Conservation (phyloP, 37 sponge, comb jelly and placozoan species). For the Crambe crambe region DNA sequence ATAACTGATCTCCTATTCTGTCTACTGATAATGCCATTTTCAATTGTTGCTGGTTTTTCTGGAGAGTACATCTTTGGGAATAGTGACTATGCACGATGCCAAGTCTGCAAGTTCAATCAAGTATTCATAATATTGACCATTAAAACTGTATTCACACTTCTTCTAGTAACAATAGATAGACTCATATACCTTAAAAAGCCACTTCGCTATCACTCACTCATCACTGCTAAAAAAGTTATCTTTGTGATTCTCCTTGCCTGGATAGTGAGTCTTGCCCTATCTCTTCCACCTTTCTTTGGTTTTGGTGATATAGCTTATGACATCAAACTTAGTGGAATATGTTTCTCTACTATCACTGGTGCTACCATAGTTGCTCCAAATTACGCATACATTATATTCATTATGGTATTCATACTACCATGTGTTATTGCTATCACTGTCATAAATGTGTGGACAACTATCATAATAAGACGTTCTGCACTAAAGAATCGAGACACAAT, state of each 20-base stretch:
- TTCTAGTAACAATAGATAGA: constrained; percentile 47
- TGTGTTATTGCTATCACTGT: too few species aligned
- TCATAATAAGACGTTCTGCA: too few species aligned
- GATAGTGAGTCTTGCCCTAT: constrained; percentile 10
- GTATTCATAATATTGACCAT: constrained; percentile 17
- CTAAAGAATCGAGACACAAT: too few species aligned
- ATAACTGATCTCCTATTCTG: constrained; percentile 30
- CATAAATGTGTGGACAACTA: too few species aligned
- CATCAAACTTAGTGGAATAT: too few species aligned
- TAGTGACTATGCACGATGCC: constrained; percentile 35
- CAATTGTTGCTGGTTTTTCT: constrained; percentile 2
- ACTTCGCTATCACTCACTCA: constrained; percentile 25
- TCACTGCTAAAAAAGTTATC: constrained; percentile 1
- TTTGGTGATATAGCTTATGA: constrained; percentile 56
- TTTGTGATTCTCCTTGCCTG: constrained; percentile 4
- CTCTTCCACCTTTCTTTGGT: constrained; percentile 48
- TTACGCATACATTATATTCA: too few species aligned
- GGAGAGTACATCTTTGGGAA: constrained; percentile 31
- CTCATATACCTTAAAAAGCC: constrained; percentile 32
- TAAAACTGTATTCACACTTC: constrained; percentile 32
- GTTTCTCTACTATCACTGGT: too few species aligned
- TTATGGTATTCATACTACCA: too few species aligned
- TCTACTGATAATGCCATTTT: constrained; percentile 13
- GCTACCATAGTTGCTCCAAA: too few species aligned
- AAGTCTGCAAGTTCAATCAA: constrained; percentile 21